Evolutionary conservation across 2,888 invertebrate genomes (phyloP), one percentile per base, ranked within the genome.

Genomic region (Chrysodeixis includens): DNA sequence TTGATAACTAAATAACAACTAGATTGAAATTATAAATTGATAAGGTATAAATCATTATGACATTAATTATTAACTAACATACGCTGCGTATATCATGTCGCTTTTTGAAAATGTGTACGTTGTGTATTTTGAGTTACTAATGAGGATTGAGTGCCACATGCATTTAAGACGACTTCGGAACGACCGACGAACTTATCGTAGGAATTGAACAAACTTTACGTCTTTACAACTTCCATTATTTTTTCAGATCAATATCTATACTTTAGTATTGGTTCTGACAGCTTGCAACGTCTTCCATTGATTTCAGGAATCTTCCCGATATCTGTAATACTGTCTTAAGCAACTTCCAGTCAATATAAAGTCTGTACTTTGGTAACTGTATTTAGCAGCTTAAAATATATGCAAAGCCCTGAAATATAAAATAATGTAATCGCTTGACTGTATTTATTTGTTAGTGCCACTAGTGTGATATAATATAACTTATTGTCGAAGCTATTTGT

Each of bases 1-100:
- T 95, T 94, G 92, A 94, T 94, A 94, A 91, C 88, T 90, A 88
- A 91, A 91, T 90, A 92, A 91, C 92, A 91, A 86, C 90, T 94
- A 94, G 91, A 93, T 90, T 91, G 92, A 90, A 91, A 89, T 88
- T 89, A 87, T 90, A 90, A 91, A 91, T 88, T 88, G 77, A 86
- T 91, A 92, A 90, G 87, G 81, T 90, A 85, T 86, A 87, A 87
- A 87, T 86, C 85, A 86, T 87, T 79, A 86, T 78, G 83, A 79
- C 74, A 81, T 82, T 81, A 78, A 85, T 83, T 86, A 81, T 74
- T 77, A 82, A 81, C 69, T 85, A 84, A 62, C 69, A 61, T 71
- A 62, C 59, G 68, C 57, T 52, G 66, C 59, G 66, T 66, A 69
- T 61, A 69, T 66, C 67, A 76, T 69, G 49, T 62, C 7, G 78